Conservation (phyloP, 2,113 vertebrate species). For the Chrysemys picta region DNA sequence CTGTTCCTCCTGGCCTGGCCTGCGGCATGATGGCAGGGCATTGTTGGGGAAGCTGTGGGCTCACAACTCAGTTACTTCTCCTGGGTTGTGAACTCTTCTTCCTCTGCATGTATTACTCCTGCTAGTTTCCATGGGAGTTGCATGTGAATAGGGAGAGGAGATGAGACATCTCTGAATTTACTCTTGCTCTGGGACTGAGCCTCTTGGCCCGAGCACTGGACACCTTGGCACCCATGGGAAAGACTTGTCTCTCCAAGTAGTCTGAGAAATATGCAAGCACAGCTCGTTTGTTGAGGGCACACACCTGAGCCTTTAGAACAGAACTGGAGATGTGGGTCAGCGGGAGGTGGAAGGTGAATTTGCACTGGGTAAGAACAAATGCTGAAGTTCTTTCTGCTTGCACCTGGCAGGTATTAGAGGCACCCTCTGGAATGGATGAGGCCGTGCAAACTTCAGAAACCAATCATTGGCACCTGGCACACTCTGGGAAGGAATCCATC, state of each 20-base stretch:
- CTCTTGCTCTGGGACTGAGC: neutral
- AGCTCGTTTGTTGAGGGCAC: neutral
- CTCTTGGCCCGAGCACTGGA: neutral
- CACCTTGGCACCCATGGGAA: neutral
- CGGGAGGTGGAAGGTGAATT: constrained; percentile 16
- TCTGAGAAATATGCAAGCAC: neutral
- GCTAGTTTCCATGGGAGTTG: neutral
- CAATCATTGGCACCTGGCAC: constrained; percentile 61
- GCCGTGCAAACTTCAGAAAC: neutral
- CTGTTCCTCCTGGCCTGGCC: too few relatives aligned
- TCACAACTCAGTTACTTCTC: neutral
- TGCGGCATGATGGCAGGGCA: neutral
- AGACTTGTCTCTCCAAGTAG: neutral
- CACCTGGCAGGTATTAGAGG: constrained; percentile 47
- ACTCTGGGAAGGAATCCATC: constrained; percentile 57
- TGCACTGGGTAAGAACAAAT: constrained; percentile 2
- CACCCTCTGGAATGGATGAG: neutral
- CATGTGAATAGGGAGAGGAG: neutral
- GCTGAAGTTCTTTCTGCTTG: neutral
- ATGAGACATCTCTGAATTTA: neutral
- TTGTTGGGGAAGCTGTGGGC: neutral
- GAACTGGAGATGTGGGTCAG: neutral
- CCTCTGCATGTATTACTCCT: neutral
- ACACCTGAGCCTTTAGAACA: neutral
- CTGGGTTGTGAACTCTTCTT: neutral